A percentile compares a stretch with the other conserved stretches of the same genome.
Conservation (phyloP, 2,113 vertebrate genomes). For the Gorsachius goisagi region DNA sequence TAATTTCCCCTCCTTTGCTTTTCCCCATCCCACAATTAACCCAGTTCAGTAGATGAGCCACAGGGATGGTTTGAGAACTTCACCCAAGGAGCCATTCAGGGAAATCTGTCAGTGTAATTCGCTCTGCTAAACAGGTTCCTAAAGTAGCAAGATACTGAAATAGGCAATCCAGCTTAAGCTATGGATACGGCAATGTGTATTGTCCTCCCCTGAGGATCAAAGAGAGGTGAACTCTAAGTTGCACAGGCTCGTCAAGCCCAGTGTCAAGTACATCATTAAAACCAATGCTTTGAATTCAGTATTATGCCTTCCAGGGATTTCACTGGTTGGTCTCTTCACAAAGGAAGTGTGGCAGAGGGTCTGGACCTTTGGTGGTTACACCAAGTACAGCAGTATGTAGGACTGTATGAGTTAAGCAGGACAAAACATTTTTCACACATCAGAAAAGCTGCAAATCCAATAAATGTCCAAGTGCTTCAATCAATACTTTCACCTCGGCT, state of each 20-base stretch:
- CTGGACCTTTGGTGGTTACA: neutral
- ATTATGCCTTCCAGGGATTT: neutral
- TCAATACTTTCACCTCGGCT: slow-evolving; percentile 4
- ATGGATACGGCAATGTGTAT: neutral
- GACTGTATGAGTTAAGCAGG: neutral
- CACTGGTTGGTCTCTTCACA: neutral
- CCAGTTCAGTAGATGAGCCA: neutral
- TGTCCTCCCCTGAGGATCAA: slow-evolving; percentile 21
- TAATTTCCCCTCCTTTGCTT: neutral
- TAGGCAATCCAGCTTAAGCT: neutral
- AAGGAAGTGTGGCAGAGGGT: neutral
- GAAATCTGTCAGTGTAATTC: neutral
- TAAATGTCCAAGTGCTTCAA: neutral
- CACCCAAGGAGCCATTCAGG: neutral
- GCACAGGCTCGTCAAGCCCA: neutral
- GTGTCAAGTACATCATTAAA: neutral
- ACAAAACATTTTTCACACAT: neutral
- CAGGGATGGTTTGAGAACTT: neutral
- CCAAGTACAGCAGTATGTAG: neutral
- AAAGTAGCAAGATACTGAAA: neutral
- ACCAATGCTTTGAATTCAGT: neutral
- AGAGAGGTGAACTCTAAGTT: slow-evolving; percentile 18
- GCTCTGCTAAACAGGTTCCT: neutral
- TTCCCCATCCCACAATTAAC: neutral
- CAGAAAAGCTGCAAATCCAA: neutral